phyloP scores from a whole-genome alignment of 2,113 vertebrate species.

The Eulemur rufifrons region DNA sequence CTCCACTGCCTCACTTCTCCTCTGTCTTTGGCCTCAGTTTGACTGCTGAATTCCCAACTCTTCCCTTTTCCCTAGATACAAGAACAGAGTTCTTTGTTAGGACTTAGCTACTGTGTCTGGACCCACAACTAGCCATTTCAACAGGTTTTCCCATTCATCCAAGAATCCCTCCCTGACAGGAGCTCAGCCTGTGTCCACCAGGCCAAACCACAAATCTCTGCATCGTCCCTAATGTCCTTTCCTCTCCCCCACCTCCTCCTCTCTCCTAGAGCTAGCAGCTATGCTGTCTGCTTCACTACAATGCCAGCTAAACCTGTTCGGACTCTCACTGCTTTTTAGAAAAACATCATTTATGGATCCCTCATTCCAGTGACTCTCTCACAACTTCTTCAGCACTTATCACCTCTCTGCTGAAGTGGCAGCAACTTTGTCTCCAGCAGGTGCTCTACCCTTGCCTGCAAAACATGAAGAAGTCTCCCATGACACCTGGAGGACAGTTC shows the following conservation, averaged over 20 bases:
- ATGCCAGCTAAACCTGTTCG: not conserved
- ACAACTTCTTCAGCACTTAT: not conserved
- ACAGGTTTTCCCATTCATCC: not conserved
- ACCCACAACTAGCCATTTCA: not conserved
- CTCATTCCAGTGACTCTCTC: not conserved
- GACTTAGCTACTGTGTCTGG: not conserved
- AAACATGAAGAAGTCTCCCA: not conserved
- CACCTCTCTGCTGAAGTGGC: not conserved
- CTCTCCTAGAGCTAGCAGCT: not conserved
- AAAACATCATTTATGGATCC: not conserved
- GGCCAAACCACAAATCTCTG: not conserved
- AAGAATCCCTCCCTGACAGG: not conserved
- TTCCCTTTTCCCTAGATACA: not conserved
- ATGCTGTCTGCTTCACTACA: accelerated
- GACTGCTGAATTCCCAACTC: not conserved
- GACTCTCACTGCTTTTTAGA: not conserved
- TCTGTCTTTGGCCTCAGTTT: not conserved
- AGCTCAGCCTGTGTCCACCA: accelerated
- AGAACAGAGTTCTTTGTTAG: not conserved
- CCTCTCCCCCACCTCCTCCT: no score
- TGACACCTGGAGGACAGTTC: not conserved
- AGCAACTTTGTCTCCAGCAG: not conserved
- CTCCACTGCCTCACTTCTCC: not conserved
- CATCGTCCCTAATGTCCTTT: not conserved
- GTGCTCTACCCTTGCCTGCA: not conserved